Conservation (phyloP, 2,888 invertebrate genomes). For the Rotaria sp. region DNA sequence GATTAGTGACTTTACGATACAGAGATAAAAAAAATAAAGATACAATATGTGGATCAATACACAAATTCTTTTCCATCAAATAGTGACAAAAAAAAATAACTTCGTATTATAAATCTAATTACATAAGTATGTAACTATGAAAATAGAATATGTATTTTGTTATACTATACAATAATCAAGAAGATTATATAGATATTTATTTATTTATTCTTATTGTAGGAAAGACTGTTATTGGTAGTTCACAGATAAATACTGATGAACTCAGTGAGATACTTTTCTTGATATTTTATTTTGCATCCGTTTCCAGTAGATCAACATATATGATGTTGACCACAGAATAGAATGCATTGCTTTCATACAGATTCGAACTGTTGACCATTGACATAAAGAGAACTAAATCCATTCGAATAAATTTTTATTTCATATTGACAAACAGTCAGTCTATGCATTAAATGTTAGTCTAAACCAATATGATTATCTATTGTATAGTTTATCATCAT, state of each 20-base stretch:
- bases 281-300: not conserved
- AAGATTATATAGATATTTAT: no score
- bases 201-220: not conserved
- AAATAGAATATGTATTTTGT: no score
- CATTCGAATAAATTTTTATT: not conserved
- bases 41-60: not conserved
- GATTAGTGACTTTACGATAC: not conserved
- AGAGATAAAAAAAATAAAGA: no score
- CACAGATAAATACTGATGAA: not conserved
- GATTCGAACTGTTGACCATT: not conserved
- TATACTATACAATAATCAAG: no score
- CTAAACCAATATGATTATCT: no score
- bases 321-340: not conserved
- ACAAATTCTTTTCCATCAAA: not conserved
- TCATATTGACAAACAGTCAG: not conserved
- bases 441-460: no score
- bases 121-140: no score
- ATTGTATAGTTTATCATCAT: no score
- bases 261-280: not conserved
- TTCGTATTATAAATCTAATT: no score
- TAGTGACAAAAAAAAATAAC: no score
- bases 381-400: not conserved
- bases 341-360: not conserved
- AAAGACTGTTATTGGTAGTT: not conserved
- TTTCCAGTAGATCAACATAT: slow-evolving; percentile 18